Percentiles rank a stretch among this genome's conserved stretches.
These are phyloP conservation scores for Patiria miniata DNA, from an alignment of 35 echinoderm and acorn worm species.

Conservation along the genomic window DNA sequence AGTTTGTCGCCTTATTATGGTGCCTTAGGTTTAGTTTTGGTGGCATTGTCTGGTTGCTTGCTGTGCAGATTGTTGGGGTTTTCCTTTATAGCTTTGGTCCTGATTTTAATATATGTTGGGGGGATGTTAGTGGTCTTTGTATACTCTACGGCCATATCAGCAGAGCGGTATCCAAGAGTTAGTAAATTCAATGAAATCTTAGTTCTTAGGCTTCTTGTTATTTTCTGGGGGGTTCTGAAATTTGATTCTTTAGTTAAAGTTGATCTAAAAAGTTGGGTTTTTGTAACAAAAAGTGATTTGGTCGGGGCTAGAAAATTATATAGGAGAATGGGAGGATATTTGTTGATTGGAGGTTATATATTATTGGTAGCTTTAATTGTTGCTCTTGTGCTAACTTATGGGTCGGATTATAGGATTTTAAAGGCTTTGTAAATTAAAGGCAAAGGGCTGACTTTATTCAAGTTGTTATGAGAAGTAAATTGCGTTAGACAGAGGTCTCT, in stretches of 20 bases:
- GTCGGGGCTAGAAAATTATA: background rate
- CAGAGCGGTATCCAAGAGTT: constrained; percentile 33
- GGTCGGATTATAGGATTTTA: background rate
- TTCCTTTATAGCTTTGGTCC: constrained; percentile 28
- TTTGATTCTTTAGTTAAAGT: constrained; percentile 12
- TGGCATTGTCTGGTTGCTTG: background rate
- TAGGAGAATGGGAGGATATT: background rate
- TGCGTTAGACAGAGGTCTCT: no score
- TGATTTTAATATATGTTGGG: constrained; percentile 37
- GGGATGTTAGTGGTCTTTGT: constrained; percentile 58
- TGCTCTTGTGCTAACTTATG: constrained; percentile 2
- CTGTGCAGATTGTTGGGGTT: background rate
- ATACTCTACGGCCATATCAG: constrained; percentile 40
- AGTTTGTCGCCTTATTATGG: constrained; percentile 45
- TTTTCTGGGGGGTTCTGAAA: background rate
- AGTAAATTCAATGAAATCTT: background rate
- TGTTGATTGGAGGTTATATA: background rate
- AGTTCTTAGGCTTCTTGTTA: background rate
- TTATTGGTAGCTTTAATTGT: constrained; percentile 25
- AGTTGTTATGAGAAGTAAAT: background rate
- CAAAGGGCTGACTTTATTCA: background rate
- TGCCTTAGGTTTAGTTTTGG: constrained; percentile 42
- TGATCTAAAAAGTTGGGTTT: background rate
- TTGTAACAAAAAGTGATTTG: background rate
- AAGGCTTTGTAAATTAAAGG: constrained; percentile 26